Conservation (phyloP, 2,888 invertebrate genomes). For the Ditylenchus weischeri region DNA sequence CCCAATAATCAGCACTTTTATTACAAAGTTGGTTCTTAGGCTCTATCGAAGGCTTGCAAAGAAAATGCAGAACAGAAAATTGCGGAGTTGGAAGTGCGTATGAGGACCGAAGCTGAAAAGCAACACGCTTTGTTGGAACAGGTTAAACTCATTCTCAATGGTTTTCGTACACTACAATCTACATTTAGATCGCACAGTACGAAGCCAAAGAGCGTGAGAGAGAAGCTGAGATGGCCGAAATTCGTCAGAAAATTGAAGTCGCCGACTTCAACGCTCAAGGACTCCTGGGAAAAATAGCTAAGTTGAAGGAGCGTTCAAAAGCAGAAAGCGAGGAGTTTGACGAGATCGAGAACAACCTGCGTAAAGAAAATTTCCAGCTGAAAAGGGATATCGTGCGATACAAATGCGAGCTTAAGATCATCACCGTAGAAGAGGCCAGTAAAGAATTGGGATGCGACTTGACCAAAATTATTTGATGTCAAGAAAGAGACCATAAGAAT, state of each 20-base stretch:
- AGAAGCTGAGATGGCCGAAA: not conserved
- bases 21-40: too few species aligned
- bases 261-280: too few species aligned
- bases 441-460: slow-evolving; percentile 10
- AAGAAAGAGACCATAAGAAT: too few species aligned
- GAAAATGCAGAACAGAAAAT: not conserved
- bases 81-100: not conserved
- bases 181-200: not conserved
- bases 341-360: slow-evolving; percentile 7
- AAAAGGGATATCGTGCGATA: not conserved
- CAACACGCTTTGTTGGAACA: not conserved
- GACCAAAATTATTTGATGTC: not conserved
- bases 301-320: not conserved
- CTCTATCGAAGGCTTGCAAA: too few species aligned
- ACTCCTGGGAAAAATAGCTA: not conserved
- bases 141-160: not conserved
- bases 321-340: slow-evolving; percentile 13
- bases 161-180: not conserved
- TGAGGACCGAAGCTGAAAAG: not conserved
- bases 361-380: slow-evolving; percentile 11
- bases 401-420: not conserved
- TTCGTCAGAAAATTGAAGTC: not conserved
- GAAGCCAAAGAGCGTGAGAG: not conserved
- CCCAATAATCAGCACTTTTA: too few species aligned
- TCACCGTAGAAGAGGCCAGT: slow-evolving; percentile 3